A percentile compares a stretch with the other conserved stretches of the same genome.
These are phyloP conservation scores for Polypterus senegalus DNA, from an alignment of 2,113 vertebrate genomes.

Conservation along the genomic window DNA sequence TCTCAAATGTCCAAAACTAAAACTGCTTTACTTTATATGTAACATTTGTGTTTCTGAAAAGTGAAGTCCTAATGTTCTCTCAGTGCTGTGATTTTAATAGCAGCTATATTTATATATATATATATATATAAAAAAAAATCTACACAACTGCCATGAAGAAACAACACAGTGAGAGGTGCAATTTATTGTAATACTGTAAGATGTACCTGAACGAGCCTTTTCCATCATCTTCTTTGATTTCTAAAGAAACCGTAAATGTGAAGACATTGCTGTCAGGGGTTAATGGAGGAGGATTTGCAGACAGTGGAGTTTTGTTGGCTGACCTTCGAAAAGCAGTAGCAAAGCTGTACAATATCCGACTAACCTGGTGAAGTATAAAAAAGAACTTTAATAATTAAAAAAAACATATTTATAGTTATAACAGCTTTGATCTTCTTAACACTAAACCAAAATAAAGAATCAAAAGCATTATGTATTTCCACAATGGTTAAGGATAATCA, in stretches of 20 bases:
- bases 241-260: conserved; percentile 89
- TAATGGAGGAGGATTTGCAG: conserved; percentile 60
- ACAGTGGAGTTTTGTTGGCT: conserved; percentile 69
- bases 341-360: conserved; percentile 93
- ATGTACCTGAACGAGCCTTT: conserved; percentile 92
- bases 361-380: conserved; percentile 57
- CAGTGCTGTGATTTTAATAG: too few species aligned
- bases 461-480: too few species aligned
- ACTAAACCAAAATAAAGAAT: too few species aligned
- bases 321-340: conserved; percentile 92
- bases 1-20: too few species aligned
- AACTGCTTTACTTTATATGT: too few species aligned
- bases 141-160: too few species aligned
- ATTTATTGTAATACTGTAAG: neutral
- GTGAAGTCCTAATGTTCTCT: too few species aligned
- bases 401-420: neutral
- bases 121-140: too few species aligned
- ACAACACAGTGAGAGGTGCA: neutral
- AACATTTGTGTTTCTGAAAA: too few species aligned
- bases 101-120: too few species aligned
- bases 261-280: conserved; percentile 94
- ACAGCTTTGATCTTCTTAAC: neutral
- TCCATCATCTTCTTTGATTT: conserved; percentile 95
- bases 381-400: neutral
- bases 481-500: too few species aligned